phyloP scores from a whole-genome alignment of 2,113 vertebrate species.

The Damaliscus lunatus region DNA sequence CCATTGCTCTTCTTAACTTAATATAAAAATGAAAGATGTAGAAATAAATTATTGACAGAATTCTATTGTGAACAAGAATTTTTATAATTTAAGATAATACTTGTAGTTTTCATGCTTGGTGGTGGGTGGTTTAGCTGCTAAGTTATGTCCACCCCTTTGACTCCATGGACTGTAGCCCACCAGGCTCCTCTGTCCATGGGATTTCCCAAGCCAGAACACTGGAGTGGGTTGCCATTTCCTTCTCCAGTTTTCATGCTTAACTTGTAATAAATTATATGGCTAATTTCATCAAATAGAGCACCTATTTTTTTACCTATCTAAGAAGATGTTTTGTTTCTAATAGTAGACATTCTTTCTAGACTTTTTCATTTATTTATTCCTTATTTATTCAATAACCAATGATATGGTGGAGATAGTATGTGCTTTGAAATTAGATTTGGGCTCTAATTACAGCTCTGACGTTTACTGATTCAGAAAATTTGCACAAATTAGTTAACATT shows the following conservation, averaged over 20 bases:
- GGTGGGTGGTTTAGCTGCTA: background rate
- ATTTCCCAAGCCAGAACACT: background rate
- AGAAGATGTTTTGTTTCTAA: conserved; percentile 31
- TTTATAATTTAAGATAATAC: conserved; percentile 39
- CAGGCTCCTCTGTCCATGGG: background rate
- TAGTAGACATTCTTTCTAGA: background rate
- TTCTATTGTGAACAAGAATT: conserved; percentile 33
- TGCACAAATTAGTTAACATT: background rate
- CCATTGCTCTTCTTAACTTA: conserved; percentile 26
- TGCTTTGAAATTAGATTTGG: background rate
- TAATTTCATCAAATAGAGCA: conserved; percentile 28
- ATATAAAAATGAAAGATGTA: conserved; percentile 19
- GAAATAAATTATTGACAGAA: conserved; percentile 37
- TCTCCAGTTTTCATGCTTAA: background rate
- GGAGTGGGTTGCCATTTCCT: background rate
- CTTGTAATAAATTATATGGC: background rate
- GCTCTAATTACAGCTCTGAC: background rate
- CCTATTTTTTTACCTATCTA: background rate
- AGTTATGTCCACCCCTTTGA: background rate
- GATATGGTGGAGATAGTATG: background rate
- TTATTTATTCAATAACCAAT: background rate
- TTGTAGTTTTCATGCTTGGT: background rate
- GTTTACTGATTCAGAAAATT: background rate
- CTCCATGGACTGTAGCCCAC: background rate
- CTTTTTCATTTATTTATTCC: background rate